Percentiles rank a stretch among this genome's conserved stretches.
phyloP scores from a whole-genome alignment of 2,113 vertebrate species.

The Circaetus gallicus region DNA sequence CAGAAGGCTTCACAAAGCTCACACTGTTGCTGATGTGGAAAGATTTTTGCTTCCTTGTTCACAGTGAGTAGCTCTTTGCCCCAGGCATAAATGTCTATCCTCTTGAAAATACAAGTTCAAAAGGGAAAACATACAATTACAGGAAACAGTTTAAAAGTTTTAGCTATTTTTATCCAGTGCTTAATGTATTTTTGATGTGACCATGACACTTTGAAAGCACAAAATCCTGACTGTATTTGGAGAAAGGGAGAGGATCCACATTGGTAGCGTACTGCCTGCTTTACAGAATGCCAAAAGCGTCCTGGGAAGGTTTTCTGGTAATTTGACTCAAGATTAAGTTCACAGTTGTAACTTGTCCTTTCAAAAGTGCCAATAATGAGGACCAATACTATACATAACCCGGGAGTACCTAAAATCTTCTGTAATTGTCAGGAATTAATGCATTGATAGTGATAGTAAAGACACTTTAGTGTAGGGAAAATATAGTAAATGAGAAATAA shows the following conservation, averaged over 20 bases:
- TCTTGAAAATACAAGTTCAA: conserved; percentile 39
- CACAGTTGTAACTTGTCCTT: neutral
- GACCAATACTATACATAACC: neutral
- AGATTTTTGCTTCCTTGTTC: conserved; percentile 96
- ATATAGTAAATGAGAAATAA: neutral
- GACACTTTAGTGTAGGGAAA: neutral
- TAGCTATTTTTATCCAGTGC: conserved; percentile 12
- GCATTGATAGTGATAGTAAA: neutral
- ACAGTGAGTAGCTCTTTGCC: conserved; percentile 84
- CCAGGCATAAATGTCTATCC: conserved; percentile 7
- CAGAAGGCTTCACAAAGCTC: conserved; percentile 97
- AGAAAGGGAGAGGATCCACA: neutral
- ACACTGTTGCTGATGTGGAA: conserved; percentile 97
- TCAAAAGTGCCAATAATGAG: neutral
- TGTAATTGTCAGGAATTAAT: neutral
- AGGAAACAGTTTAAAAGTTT: conserved; percentile 36
- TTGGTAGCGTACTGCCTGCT: neutral
- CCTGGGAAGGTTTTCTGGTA: neutral
- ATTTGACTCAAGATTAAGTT: neutral
- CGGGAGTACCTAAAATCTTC: neutral
- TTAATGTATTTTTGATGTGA: conserved; percentile 16
- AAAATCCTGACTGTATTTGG: neutral
- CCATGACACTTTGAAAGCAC: neutral
- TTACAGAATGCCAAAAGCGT: neutral
- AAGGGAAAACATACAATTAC: conserved; percentile 31